Evolutionary conservation across 2,888 invertebrate species (phyloP).

Genomic region (Microdon myrmicae): DNA sequence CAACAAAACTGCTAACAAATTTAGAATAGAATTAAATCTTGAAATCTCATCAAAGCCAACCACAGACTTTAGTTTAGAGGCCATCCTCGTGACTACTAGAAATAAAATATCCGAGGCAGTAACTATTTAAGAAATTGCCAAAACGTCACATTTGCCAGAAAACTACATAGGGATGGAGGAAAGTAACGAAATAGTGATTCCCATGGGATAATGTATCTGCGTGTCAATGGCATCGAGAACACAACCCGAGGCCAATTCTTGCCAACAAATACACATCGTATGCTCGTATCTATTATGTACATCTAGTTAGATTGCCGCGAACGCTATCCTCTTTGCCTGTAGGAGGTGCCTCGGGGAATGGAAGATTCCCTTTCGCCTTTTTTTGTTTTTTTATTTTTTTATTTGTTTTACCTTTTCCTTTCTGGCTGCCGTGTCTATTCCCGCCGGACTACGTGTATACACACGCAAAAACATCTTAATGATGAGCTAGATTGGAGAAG

Average conservation of each 20-base stretch:
- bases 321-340: background rate
- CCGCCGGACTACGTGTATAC: constrained; percentile 34
- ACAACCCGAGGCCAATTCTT: constrained; percentile 53
- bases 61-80: constrained; percentile 17
- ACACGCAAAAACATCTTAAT: constrained; percentile 12
- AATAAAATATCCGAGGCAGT: too few relatives aligned
- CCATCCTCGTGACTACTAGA: background rate
- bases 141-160: constrained; percentile 31
- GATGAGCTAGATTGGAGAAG: constrained; percentile 5
- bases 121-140: constrained; percentile 28
- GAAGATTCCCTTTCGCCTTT: constrained; percentile 8
- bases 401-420: too few relatives aligned
- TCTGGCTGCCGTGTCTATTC: too few relatives aligned
- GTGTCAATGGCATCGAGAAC: constrained; percentile 44
- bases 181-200: constrained; percentile 10
- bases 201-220: constrained; percentile 34
- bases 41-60: constrained; percentile 9
- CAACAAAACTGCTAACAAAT: constrained; percentile 40
- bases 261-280: constrained; percentile 8
- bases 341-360: background rate
- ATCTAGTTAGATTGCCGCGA: constrained; percentile 1
- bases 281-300: constrained; percentile 3
- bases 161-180: background rate
- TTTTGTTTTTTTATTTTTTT: constrained; percentile 22
- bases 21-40: too few relatives aligned